phyloP scores from a whole-genome alignment of 2,888 invertebrate species.

The Zaprionus bogoriensis region DNA sequence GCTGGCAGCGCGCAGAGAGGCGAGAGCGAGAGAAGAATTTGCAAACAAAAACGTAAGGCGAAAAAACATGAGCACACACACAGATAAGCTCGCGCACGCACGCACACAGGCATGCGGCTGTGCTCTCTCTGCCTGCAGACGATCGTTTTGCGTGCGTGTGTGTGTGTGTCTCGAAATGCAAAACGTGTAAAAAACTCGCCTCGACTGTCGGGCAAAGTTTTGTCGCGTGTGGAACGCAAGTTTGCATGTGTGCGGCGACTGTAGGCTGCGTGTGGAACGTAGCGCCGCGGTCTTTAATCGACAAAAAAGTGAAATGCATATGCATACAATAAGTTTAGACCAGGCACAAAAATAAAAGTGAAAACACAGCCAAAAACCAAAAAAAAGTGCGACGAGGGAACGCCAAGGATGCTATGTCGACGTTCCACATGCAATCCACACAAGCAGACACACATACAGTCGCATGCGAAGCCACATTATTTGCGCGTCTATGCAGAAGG shows the following conservation, averaged over 20 bases:
- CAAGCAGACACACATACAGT: conserved; percentile 38
- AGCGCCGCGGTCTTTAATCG: conserved; percentile 33
- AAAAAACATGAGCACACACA: conserved; percentile 67
- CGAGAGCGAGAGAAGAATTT: conserved; percentile 66
- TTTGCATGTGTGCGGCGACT: conserved; percentile 28
- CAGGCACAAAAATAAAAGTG: conserved; percentile 41
- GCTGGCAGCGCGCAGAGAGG: conserved; percentile 24
- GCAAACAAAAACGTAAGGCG: conserved; percentile 71
- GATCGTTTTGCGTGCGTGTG: conserved; percentile 52
- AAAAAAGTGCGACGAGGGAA: conserved; percentile 8
- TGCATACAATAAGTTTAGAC: conserved; percentile 14
- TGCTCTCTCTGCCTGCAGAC: conserved; percentile 38
- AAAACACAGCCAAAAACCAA: conserved; percentile 29
- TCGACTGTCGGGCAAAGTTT: conserved; percentile 42
- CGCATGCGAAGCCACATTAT: conserved; percentile 39
- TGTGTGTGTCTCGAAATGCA: conserved; percentile 48
- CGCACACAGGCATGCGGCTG: conserved; percentile 10
- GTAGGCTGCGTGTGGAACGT: conserved; percentile 24
- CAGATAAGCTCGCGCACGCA: conserved; percentile 22
- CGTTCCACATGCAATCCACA: conserved; percentile 81
- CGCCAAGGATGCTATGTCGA: conserved; percentile 52
- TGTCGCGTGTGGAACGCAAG: conserved; percentile 67
- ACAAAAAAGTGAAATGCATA: conserved; percentile 23
- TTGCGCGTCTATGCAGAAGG: conserved; percentile 48
- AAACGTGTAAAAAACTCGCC: conserved; percentile 40